Conservation (phyloP, 1,140 invertebrate species). For the Proctacanthus coquilletti region DNA sequence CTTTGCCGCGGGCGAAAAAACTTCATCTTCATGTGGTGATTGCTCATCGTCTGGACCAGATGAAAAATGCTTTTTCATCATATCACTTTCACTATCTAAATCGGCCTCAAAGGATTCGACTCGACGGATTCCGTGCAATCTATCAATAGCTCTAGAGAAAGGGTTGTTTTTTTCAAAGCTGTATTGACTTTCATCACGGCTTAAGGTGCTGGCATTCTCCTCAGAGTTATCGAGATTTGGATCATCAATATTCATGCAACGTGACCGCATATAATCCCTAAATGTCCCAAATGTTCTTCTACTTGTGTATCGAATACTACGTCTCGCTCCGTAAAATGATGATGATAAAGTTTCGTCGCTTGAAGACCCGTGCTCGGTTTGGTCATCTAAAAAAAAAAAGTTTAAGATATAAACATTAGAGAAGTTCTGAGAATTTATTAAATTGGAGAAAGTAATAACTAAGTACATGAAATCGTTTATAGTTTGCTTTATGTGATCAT, state of each 20-base stretch:
- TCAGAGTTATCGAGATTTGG: conserved; percentile 14
- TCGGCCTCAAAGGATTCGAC: conserved; percentile 13
- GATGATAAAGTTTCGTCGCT: conserved; percentile 26
- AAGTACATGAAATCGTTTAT: no score
- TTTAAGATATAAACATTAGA: not conserved
- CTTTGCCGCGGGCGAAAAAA: conserved; percentile 18
- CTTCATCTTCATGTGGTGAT: conserved; percentile 16
- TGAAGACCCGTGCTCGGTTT: conserved; percentile 17
- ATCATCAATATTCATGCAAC: conserved; percentile 22
- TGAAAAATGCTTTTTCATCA: no score
- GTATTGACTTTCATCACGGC: conserved; percentile 20
- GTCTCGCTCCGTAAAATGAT: conserved; percentile 24
- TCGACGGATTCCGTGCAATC: conserved; percentile 14
- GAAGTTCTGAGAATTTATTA: not conserved
- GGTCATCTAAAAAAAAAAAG: not conserved
- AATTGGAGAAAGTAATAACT: no score
- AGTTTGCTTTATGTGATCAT: no score
- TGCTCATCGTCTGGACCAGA: conserved; percentile 5
- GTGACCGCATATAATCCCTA: conserved; percentile 23
- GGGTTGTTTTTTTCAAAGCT: conserved; percentile 20
- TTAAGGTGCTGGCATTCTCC: conserved; percentile 9
- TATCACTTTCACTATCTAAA: conserved; percentile 4
- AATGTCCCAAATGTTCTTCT: conserved; percentile 25
- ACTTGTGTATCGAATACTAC: conserved; percentile 26
- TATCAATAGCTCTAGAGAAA: conserved; percentile 15